Evolutionary conservation across 2,113 vertebrate species (phyloP), one percentile per base, ranked within the genome.

Genomic region (Poicephalus gulielmi): DNA sequence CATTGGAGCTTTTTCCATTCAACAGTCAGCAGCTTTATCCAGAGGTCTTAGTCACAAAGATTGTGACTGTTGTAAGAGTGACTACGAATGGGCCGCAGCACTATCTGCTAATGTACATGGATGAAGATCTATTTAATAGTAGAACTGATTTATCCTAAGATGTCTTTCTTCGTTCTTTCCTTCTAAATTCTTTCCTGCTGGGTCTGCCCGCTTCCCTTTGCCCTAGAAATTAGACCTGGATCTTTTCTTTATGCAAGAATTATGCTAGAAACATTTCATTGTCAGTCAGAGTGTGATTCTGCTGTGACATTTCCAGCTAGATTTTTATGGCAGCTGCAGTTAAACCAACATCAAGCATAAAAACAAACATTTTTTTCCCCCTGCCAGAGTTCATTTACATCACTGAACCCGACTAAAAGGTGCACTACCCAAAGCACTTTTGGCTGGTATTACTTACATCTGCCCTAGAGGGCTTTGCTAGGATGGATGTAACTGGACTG

Each of bases 211-310:
- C 41, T 76, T 88, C 87, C 82, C 17, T 93, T 93, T 95, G 88
- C 69, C 92, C 90, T 92, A 44, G 73, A 88, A 96, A 90, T 90
- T 82, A 88, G 93, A 84, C 73, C 47, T 71, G 60, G 43, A 22
- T 74, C 35, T 62, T 86, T 85, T 85, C 59, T 86, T 92, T 79
- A 66, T 60, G 57, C 66, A 82, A 90, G 66, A 88, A 92, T 90
- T 75, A 66, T 81, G 68, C 57, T 66, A 18, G 86, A 71, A 70
- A 82, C 5, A 0, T 93, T 84, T 93, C 77, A 88, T 78, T 90
- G 86, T 93, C 83, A 94, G 73, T 86, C 92, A 91, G 90, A 43
- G 39, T 78, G 69, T 88, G 92, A 97, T 90, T 92, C 77, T 93
- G 62, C 77, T 78, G 69, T 95, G 86, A 92, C 80, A 95, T 95